Percentiles rank a stretch among this genome's conserved stretches.
Conservation (phyloP, 2,113 vertebrate genomes). For the Meriones unguiculatus region DNA sequence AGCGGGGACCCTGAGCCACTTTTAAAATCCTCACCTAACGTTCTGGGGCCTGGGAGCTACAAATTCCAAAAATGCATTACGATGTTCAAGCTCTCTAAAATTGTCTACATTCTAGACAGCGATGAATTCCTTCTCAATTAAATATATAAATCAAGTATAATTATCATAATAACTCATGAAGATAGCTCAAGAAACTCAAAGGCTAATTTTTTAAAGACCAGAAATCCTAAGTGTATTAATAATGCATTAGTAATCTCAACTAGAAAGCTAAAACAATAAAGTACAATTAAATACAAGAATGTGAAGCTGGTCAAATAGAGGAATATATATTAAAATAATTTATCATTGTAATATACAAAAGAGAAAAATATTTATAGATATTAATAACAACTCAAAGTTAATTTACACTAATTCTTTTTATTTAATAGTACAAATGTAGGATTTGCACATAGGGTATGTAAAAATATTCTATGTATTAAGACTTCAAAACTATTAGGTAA, state of each 20-base stretch:
- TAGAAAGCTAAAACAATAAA: constrained; percentile 14
- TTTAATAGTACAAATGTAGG: constrained; percentile 15
- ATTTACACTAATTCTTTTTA: background rate
- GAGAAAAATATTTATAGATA: constrained; percentile 28
- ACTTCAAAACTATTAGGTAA: constrained; percentile 41
- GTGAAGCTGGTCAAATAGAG: background rate
- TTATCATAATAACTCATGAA: constrained; percentile 49
- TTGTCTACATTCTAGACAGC: background rate
- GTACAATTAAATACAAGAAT: constrained; percentile 36
- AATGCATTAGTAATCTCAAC: constrained; percentile 59
- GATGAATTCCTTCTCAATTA: constrained; percentile 42
- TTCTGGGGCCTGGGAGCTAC: background rate
- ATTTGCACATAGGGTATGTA: background rate
- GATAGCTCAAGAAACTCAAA: background rate
- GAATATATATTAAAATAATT: constrained; percentile 43
- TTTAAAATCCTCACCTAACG: background rate
- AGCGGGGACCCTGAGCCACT: background rate
- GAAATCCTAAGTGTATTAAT: constrained; percentile 44
- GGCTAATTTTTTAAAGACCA: constrained; percentile 41
- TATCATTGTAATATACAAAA: constrained; percentile 54
- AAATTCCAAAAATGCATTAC: background rate
- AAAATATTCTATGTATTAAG: background rate
- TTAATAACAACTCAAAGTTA: constrained; percentile 42
- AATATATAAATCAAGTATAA: constrained; percentile 45
- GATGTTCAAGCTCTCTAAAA: background rate